Conservation (phyloP, 35 echinoderm and acorn worm species). For the Heliocidaris tuberculata region DNA sequence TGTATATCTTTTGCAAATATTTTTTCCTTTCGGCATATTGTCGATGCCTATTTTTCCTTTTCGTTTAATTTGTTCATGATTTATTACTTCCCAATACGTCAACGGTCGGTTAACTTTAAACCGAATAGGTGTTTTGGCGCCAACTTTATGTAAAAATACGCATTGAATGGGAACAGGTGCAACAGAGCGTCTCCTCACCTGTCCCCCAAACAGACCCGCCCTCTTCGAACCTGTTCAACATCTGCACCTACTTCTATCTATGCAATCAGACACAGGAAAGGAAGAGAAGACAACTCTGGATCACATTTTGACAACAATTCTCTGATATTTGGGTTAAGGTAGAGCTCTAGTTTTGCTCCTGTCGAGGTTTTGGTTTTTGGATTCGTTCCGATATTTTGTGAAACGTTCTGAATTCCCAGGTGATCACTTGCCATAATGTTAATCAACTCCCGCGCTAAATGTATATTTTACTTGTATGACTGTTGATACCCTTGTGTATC, state of each 20-base stretch:
- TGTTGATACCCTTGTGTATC: slow-evolving; percentile 47
- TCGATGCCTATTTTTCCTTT: neutral
- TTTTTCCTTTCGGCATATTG: neutral
- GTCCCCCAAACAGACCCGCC: neutral
- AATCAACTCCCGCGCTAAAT: slow-evolving; percentile 34
- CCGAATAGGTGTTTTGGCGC: neutral
- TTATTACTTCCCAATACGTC: slow-evolving; percentile 11
- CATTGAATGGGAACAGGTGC: neutral
- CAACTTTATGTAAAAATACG: neutral
- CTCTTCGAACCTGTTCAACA: neutral
- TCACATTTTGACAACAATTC: neutral
- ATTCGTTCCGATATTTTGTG: neutral
- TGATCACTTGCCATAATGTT: slow-evolving; percentile 40
- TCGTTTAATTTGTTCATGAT: neutral
- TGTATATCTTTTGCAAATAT: neutral
- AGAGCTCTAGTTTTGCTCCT: neutral
- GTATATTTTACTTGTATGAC: slow-evolving; percentile 48
- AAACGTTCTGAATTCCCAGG: neutral
- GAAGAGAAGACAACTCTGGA: neutral
- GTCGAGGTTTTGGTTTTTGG: neutral
- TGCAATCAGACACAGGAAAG: neutral
- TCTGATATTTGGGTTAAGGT: neutral
- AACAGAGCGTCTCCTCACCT: neutral
- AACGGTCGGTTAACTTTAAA: neutral
- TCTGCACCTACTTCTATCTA: neutral